phyloP scores from a whole-genome alignment of 2,797 vertebrate genomes.

The Sebastes miniatus region DNA sequence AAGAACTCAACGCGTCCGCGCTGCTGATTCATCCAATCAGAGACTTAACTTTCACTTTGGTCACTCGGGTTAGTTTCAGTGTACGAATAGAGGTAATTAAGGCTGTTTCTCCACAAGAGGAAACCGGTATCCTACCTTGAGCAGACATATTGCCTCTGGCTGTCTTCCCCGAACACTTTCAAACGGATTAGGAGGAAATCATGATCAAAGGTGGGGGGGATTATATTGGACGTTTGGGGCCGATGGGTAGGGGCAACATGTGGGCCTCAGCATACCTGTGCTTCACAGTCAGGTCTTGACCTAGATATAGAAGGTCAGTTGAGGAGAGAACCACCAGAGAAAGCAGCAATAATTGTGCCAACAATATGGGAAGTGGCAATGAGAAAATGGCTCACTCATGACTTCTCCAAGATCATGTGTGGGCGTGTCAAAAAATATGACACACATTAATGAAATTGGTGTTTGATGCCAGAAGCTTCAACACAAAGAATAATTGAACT shows the following conservation, averaged over 20 bases:
- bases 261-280: slow-evolving; percentile 11
- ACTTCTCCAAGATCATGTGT: neutral
- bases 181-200: slow-evolving; percentile 68
- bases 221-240: slow-evolving; percentile 56
- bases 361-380: neutral
- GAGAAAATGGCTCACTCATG: neutral
- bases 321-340: slow-evolving; percentile 6
- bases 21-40: slow-evolving; percentile 53
- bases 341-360: neutral
- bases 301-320: slow-evolving; percentile 38
- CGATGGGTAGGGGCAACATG: slow-evolving; percentile 39
- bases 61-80: slow-evolving; percentile 42
- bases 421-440: neutral
- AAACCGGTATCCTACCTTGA: slow-evolving; percentile 35
- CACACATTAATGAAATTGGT: slow-evolving; percentile 28
- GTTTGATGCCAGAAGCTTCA: slow-evolving; percentile 15
- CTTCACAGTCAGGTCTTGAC: slow-evolving; percentile 46
- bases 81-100: slow-evolving; percentile 58
- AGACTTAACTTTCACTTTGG: slow-evolving; percentile 58
- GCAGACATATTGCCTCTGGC: slow-evolving; percentile 57
- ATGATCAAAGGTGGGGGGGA: slow-evolving; percentile 68
- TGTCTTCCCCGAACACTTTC: slow-evolving; percentile 56
- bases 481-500: slow-evolving; percentile 29
- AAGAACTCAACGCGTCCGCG: slow-evolving; percentile 11
- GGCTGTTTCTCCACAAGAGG: slow-evolving; percentile 32